Evolutionary conservation across 2,113 vertebrate genomes (phyloP).

Genomic region (Gobiocypris rarus): DNA sequence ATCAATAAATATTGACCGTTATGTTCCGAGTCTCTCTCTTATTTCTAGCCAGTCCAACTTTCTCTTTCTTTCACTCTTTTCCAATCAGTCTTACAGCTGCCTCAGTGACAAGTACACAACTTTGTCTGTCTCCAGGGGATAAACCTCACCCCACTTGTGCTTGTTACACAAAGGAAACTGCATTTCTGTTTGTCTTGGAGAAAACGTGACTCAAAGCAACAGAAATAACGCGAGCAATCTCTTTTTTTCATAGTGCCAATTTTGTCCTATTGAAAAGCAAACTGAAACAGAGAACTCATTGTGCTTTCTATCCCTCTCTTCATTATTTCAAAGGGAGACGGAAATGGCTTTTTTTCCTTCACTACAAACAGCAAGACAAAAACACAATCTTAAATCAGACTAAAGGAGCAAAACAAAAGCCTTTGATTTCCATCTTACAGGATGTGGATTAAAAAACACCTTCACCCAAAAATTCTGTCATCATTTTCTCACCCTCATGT

Average conservation of each 20-base stretch:
- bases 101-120: slow-evolving; percentile 10
- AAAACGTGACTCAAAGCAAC: slow-evolving; percentile 20
- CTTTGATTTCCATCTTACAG: not conserved
- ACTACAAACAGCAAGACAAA: not conserved
- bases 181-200: slow-evolving; percentile 31
- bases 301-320: not conserved
- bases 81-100: not conserved
- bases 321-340: slow-evolving; percentile 35
- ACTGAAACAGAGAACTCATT: slow-evolving; percentile 2
- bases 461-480: no score
- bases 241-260: slow-evolving; percentile 31
- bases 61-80: slow-evolving; percentile 28
- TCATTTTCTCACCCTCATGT: no score
- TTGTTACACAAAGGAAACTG: slow-evolving; percentile 47
- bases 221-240: slow-evolving; percentile 30
- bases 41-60: slow-evolving; percentile 15
- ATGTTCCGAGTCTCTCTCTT: not conserved
- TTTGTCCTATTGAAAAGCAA: slow-evolving; percentile 28
- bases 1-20: slow-evolving; percentile 42
- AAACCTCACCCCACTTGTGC: slow-evolving; percentile 52
- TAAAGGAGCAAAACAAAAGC: slow-evolving; percentile 1
- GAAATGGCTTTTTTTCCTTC: slow-evolving; percentile 26
- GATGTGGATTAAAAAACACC: not conserved
- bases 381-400: slow-evolving; percentile 3
- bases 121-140: slow-evolving; percentile 1